Base-by-base conservation (phyloP, 2,797 vertebrate genomes). In the Cryptoblepharus egeriae region DNA sequence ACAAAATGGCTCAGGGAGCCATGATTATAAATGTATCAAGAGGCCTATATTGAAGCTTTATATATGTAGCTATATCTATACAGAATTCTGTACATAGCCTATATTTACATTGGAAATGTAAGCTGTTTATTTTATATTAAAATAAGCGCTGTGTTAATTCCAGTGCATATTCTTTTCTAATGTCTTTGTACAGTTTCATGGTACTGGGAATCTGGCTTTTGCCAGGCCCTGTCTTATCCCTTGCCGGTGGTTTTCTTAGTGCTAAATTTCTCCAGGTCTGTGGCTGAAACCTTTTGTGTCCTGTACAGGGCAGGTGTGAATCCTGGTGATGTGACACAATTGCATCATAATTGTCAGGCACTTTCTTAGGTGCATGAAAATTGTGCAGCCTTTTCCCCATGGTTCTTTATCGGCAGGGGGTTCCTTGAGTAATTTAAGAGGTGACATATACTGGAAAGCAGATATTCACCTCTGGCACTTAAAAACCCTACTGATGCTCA, bases 71-170 rank as follows among this genome's bases (percentile, higher is more conserved):
- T 96, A 90, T 95, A 94, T 94, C 94, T 95, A 90, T 95, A 94
- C 95, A 95, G 94, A 93, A 92, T 94, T 94, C 93, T 96, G 96
- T 96, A 96, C 91, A 96, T 96, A 96, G 95, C 95, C 95, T 97
- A 96, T 97, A 97, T 97, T 96, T 97, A 96, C 97, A 96, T 96
- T 96, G 95, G 93, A 96, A 94, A 96, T 95, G 95, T 96, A 95
- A 95, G 95, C 94, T 80, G 94, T 96, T 96, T 96, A 96, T 95
- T 97, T 97, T 97, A 94, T 96, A 96, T 96, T 96, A 95, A 96
- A 96, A 94, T 93, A 85, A 95, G 96, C 96, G 94, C 96, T 96
- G 96, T 94, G 92, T 95, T 95, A 89, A 95, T 93, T 94, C 95
- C 95, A 96, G 95, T 95, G 95, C 94, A 88, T 92, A 94, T 94